phyloP scores from a whole-genome alignment of 2,113 vertebrate species.

The Saimiri boliviensis region DNA sequence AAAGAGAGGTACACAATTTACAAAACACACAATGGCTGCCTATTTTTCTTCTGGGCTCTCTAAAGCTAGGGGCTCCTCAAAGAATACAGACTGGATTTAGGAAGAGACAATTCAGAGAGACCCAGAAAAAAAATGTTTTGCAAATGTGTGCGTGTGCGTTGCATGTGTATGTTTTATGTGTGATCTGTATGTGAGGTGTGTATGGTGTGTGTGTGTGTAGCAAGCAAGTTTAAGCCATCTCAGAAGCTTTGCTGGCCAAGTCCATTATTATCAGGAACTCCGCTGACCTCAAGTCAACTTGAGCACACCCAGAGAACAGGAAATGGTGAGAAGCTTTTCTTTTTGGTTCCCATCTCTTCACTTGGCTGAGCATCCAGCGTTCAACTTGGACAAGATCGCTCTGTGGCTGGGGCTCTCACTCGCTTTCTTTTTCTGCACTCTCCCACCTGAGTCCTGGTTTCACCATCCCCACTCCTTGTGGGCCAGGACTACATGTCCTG shows the following conservation, averaged over 20 bases:
- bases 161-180: fast-evolving
- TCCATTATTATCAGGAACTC: fast-evolving
- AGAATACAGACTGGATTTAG: no score
- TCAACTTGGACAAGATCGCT: fast-evolving
- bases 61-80: not conserved
- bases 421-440: not conserved
- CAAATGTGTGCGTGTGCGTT: no score
- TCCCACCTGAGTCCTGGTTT: not conserved
- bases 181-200: not conserved
- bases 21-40: fast-evolving
- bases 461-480: fast-evolving
- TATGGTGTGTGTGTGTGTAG: not conserved
- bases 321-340: not conserved
- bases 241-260: fast-evolving
- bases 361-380: fast-evolving
- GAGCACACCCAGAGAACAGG: not conserved
- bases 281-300: fast-evolving
- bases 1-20: fast-evolving
- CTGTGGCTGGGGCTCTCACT: not conserved
- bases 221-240: no score
- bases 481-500: not conserved
- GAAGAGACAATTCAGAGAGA: not conserved
- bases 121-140: not conserved
- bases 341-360: not conserved
- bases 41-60: not conserved